Evolutionary conservation across 2,113 vertebrate genomes (phyloP), one percentile per base, ranked within the genome.

Genomic region (Nothobranchius kuhntae): DNA sequence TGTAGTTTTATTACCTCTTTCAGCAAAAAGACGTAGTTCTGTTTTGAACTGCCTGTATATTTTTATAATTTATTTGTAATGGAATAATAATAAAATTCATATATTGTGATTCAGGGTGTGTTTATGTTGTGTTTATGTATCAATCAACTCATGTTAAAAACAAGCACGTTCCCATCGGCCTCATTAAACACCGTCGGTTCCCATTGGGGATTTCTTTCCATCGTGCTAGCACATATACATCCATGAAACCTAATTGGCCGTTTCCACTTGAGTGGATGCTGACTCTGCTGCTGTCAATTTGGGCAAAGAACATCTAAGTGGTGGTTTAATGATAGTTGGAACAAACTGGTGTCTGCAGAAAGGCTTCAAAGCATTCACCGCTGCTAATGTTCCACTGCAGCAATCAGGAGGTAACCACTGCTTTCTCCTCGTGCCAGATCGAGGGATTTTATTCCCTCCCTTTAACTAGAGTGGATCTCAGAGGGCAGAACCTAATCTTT

Each of bases 41-140:
- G 48, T 47, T 56, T 65, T 47, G 24, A 75, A 57, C 71, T 84
- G 67, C 76, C 21, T 84, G 47, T 84, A 68, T 81, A 79, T 83
- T 82, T 84, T 82, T 81, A 13, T 81, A 84, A 73, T 65, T 80
- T 59, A 42, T 67, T 80, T 82, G 56, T 56, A 53, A 75, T 71
- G 56, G 65, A 50, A 78, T 78, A 48, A 75, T 54, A 50, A 57
- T 30, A 30, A 74, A 46, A n/a, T 36, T 14, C 3, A 30, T 58
- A n/a, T 61, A 14, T 24, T 55, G 10, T 24, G 9, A 36, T n/a
- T 48, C 30, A 24, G 8, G 15, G 13, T 13, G 26, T 40, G 40
- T 44, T 40, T 54, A 3, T 63, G 53, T 6, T 45, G 2, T 63
- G 9, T 69, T 56, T 7, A 12, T 6, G 3, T 44, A 38, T 65